A percentile compares a stretch with the other conserved stretches of the same genome.
phyloP scores from a whole-genome alignment of 2,888 invertebrate species.

The Xanthorhoe spadicearia region DNA sequence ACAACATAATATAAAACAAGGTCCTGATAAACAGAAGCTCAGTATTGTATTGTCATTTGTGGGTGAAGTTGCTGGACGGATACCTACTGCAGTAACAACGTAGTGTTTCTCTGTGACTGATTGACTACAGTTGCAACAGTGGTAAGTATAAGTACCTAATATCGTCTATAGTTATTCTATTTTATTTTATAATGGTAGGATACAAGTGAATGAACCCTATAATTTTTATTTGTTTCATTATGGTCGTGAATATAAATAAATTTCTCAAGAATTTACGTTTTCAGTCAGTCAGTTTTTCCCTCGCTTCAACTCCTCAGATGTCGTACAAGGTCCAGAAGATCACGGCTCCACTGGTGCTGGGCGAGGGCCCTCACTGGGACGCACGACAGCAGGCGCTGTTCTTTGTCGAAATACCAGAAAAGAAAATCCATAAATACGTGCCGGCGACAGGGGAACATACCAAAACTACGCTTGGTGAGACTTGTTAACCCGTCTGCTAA shows the following conservation, averaged over 20 bases:
- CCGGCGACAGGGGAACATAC: slow-evolving; percentile 77
- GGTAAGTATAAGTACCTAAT: too few relatives aligned
- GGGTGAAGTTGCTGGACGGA: background rate
- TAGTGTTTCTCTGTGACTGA: background rate
- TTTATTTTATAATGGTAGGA: too few relatives aligned
- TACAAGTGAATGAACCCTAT: too few relatives aligned
- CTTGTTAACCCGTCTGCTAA: too few relatives aligned
- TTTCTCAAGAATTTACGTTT: too few relatives aligned
- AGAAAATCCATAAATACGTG: slow-evolving; percentile 81
- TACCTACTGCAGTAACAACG: too few relatives aligned
- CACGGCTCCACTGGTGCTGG: slow-evolving; percentile 77
- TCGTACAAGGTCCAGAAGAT: slow-evolving; percentile 74
- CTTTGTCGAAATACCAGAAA: slow-evolving; percentile 86
- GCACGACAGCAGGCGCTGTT: slow-evolving; percentile 84
- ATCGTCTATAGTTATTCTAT: too few relatives aligned
- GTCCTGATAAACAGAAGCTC: slow-evolving; percentile 2
- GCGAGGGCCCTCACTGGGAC: slow-evolving; percentile 91
- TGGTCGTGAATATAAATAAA: too few relatives aligned
- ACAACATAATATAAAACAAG: slow-evolving; percentile 24
- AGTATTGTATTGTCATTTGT: slow-evolving; percentile 18
- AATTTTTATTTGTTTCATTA: too few relatives aligned
- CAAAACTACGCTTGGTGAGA: slow-evolving; percentile 80
- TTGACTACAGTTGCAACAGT: too few relatives aligned
- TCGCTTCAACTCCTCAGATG: slow-evolving; percentile 53
- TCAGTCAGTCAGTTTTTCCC: background rate